Evolutionary conservation across 2,888 invertebrate species (phyloP).

Genomic region (Lasius platythorax): DNA sequence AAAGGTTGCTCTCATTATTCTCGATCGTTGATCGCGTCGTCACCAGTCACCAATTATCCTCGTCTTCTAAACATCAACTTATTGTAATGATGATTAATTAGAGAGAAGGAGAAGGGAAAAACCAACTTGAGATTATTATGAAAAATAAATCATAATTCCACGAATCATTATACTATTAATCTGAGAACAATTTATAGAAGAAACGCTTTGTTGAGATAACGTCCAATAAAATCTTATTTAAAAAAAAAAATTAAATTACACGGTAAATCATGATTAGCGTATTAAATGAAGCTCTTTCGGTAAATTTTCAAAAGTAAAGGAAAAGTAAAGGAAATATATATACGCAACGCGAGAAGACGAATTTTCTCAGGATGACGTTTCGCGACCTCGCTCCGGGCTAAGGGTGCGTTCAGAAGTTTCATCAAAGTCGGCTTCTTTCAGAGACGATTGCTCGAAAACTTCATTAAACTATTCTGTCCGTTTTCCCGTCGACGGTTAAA

Average conservation of each 20-base stretch:
- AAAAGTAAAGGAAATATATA: not conserved
- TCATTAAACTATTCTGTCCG: constrained; percentile 45
- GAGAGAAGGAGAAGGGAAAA: not conserved
- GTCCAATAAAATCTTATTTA: not conserved
- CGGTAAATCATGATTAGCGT: not conserved
- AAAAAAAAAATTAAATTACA: not conserved
- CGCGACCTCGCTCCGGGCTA: not conserved
- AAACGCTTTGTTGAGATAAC: not conserved
- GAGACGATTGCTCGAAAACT: constrained; percentile 37
- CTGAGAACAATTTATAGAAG: not conserved
- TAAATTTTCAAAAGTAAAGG: not conserved
- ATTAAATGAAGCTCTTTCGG: not conserved
- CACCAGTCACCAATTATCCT: constrained; percentile 34
- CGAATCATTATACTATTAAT: not conserved
- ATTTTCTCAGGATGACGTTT: constrained; percentile 14
- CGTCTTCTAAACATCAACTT: constrained; percentile 3
- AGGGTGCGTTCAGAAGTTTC: constrained; percentile 19
- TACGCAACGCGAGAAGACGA: not conserved
- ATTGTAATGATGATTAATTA: constrained; percentile 44
- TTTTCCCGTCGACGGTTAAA: constrained; percentile 43
- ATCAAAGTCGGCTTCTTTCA: constrained; percentile 33
- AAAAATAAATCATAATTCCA: not conserved
- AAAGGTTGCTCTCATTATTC: constrained; percentile 55
- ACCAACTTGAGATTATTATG: not conserved
- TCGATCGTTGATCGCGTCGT: constrained; percentile 19